A percentile compares a stretch with the other conserved stretches of the same genome.
These are phyloP conservation scores for Neofelis nebulosa DNA, from an alignment of 2,113 vertebrate species.

Conservation along the genomic window DNA sequence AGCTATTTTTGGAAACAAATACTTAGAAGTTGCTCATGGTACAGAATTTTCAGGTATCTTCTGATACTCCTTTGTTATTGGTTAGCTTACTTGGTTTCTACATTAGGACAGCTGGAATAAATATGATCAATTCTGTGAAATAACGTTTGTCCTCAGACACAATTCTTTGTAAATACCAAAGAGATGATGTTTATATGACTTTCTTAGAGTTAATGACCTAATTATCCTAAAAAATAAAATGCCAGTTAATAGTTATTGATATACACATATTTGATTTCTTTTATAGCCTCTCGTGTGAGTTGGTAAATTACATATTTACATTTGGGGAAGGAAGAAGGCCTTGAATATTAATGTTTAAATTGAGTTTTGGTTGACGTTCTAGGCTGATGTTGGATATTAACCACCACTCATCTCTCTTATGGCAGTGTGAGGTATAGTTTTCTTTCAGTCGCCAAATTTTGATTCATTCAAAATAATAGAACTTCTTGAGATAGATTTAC, in stretches of 20 bases:
- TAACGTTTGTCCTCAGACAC: background rate
- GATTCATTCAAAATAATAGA: slow-evolving; percentile 28
- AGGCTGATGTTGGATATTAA: background rate
- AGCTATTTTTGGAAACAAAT: background rate
- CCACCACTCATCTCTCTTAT: slow-evolving; percentile 25
- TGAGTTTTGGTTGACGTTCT: slow-evolving; percentile 13
- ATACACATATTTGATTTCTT: background rate
- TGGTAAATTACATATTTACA: background rate
- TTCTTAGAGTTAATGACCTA: slow-evolving; percentile 28
- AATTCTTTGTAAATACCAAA: slow-evolving; percentile 20
- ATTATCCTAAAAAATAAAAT: slow-evolving; percentile 22
- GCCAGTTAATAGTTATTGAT: background rate
- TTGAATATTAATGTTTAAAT: slow-evolving; percentile 16
- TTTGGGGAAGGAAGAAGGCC: slow-evolving; percentile 1
- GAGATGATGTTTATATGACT: background rate
- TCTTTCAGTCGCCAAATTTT: slow-evolving; percentile 35
- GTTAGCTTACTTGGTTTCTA: background rate
- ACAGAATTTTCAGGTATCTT: background rate
- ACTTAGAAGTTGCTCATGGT: background rate
- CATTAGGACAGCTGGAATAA: background rate
- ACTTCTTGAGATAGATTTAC: slow-evolving; percentile 19
- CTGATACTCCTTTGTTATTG: background rate
- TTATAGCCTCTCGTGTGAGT: background rate
- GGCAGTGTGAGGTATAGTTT: slow-evolving; percentile 8
- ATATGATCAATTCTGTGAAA: slow-evolving; percentile 8